phyloP scores from a whole-genome alignment of 2,113 vertebrate genomes.

The Callaeas wilsoni region DNA sequence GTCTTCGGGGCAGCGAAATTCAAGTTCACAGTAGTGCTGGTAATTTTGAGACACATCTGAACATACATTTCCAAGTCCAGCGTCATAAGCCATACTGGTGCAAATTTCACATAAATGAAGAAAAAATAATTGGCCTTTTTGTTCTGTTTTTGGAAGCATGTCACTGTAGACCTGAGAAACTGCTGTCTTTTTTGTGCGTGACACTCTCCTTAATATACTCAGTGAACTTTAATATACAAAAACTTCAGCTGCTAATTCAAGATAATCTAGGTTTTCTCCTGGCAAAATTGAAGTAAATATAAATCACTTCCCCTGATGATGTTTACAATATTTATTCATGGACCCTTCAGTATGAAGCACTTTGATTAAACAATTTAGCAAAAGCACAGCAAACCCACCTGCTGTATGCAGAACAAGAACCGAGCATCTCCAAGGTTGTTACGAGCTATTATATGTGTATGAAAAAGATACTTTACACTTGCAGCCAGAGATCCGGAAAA shows the following conservation, averaged over 20 bases:
- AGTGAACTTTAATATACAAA: not conserved
- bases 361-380: constrained; percentile 64
- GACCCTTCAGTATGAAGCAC: constrained; percentile 58
- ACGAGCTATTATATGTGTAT: not conserved
- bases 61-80: not conserved
- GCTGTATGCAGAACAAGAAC: constrained; percentile 38
- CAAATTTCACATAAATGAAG: not conserved
- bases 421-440: constrained; percentile 46
- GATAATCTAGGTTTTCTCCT: constrained; percentile 41
- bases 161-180: not conserved
- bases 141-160: not conserved
- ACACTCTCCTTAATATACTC: not conserved
- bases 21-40: not conserved
- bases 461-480: constrained; percentile 35
- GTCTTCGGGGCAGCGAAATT: not conserved
- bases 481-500: constrained; percentile 43
- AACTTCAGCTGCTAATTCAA: constrained; percentile 43
- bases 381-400: constrained; percentile 62
- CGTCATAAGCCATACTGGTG: not conserved
- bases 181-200: not conserved
- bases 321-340: constrained; percentile 65
- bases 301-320: constrained; percentile 52
- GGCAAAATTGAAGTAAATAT: constrained; percentile 45
- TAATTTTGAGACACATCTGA: not conserved
- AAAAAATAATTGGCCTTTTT: not conserved